These are phyloP conservation scores for Rhogogaster chlorosoma DNA, from an alignment of 2,888 invertebrate genomes.

Conservation along the genomic window DNA sequence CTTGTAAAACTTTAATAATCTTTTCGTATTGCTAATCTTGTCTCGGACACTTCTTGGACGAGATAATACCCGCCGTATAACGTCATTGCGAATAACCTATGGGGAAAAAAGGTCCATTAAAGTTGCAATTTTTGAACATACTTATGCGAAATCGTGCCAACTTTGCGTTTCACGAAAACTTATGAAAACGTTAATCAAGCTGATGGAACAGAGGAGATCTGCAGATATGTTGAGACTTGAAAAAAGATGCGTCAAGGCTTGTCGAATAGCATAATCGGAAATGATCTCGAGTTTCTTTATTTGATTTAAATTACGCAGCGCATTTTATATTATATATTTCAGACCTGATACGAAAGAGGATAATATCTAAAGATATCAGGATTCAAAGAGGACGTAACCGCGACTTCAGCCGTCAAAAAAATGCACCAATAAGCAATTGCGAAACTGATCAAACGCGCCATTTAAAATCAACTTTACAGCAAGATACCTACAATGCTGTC, in stretches of 20 bases:
- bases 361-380: constrained; percentile 59
- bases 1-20: not conserved
- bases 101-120: not conserved
- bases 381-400: constrained; percentile 45
- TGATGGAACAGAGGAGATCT: not conserved
- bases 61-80: not conserved
- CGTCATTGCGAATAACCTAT: not conserved
- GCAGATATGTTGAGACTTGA: not conserved
- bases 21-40: not conserved
- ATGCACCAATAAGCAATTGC: constrained; percentile 40
- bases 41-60: not conserved
- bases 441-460: constrained; percentile 25
- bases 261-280: not conserved
- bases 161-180: not conserved
- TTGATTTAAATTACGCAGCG: not conserved
- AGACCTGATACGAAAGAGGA: constrained; percentile 56
- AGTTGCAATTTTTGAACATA: not conserved
- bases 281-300: not conserved
- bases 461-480: not conserved
- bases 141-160: not conserved
- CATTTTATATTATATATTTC: constrained; percentile 1
- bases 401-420: not conserved
- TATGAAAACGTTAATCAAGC: not conserved
- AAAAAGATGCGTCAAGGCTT: not conserved
- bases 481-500: not conserved